These are phyloP conservation scores for Microtus oregoni DNA, from an alignment of 2,113 vertebrate genomes.

Conservation along the genomic window DNA sequence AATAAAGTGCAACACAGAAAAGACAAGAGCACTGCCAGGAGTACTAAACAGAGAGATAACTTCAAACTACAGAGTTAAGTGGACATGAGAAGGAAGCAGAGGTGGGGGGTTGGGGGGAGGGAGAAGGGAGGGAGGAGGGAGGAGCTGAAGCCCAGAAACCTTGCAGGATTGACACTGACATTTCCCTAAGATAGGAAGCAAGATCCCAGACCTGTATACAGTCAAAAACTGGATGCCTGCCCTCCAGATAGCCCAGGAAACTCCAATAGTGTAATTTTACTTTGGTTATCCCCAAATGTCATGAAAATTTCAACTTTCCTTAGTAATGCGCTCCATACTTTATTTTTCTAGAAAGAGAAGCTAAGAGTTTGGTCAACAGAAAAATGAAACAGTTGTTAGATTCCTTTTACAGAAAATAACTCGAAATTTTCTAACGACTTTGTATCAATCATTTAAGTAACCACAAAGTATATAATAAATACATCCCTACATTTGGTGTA, in stretches of 20 bases:
- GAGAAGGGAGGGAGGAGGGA: fast-evolving
- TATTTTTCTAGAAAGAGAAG: slow-evolving; percentile 7
- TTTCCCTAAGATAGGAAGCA: not conserved
- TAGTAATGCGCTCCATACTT: not conserved
- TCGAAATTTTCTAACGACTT: not conserved
- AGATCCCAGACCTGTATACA: not conserved
- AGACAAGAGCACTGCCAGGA: not conserved
- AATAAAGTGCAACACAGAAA: not conserved
- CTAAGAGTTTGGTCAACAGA: slow-evolving; percentile 18
- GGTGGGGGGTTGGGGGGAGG: no score
- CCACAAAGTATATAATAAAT: not conserved
- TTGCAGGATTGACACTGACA: not conserved
- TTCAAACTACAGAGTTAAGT: not conserved
- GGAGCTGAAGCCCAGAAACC: not conserved
- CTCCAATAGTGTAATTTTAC: not conserved
- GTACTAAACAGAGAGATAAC: not conserved
- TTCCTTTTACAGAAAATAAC: slow-evolving; percentile 9
- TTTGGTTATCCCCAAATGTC: not conserved
- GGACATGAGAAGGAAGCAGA: not conserved
- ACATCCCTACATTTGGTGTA: not conserved
- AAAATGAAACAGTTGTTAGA: not conserved
- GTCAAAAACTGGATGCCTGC: not conserved
- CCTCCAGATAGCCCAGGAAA: not conserved
- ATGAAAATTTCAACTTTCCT: not conserved
- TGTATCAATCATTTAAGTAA: not conserved